These are phyloP conservation scores for Rhineura floridana DNA, from an alignment of 2,113 vertebrate species.

Conservation along the genomic window DNA sequence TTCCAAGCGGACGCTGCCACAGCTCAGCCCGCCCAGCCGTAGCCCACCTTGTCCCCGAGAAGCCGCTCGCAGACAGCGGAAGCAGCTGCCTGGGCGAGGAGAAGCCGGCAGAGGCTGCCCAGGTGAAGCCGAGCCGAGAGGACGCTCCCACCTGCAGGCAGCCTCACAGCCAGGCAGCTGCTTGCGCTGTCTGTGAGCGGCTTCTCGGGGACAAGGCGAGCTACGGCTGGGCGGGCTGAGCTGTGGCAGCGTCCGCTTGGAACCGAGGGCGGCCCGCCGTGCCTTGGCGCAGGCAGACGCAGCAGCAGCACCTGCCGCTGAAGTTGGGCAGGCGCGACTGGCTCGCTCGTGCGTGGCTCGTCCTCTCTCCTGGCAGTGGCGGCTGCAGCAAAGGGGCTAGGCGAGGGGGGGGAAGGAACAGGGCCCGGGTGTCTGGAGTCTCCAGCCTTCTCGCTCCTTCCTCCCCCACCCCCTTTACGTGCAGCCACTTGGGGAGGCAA, in stretches of 20 bases:
- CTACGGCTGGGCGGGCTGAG: too few relatives aligned
- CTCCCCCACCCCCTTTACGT: slow-evolving; percentile 7
- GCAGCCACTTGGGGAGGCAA: slow-evolving; percentile 47
- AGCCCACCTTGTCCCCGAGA: too few relatives aligned
- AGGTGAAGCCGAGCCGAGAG: too few relatives aligned
- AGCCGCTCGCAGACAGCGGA: too few relatives aligned
- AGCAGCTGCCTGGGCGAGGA: too few relatives aligned
- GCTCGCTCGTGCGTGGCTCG: slow-evolving; percentile 14
- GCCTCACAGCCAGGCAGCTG: not conserved
- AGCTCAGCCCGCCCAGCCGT: too few relatives aligned
- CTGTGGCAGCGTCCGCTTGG: too few relatives aligned
- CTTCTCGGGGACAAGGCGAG: too few relatives aligned
- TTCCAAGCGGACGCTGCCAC: too few relatives aligned
- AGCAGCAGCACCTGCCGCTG: not conserved
- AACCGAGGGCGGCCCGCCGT: not conserved
- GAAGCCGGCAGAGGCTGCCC: too few relatives aligned
- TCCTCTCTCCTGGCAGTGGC: not conserved
- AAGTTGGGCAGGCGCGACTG: not conserved
- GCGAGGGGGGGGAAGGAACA: slow-evolving; percentile 15
- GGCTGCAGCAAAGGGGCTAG: not conserved
- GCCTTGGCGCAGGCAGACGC: slow-evolving; percentile 11
- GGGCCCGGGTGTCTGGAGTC: slow-evolving; percentile 71
- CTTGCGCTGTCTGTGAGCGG: slow-evolving; percentile 62
- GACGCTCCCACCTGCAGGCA: slow-evolving; percentile 35
- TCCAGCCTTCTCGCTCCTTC: slow-evolving; percentile 33